Evolutionary conservation across 2,888 invertebrate species (phyloP).

Genomic region (Agrilus biguttatus): DNA sequence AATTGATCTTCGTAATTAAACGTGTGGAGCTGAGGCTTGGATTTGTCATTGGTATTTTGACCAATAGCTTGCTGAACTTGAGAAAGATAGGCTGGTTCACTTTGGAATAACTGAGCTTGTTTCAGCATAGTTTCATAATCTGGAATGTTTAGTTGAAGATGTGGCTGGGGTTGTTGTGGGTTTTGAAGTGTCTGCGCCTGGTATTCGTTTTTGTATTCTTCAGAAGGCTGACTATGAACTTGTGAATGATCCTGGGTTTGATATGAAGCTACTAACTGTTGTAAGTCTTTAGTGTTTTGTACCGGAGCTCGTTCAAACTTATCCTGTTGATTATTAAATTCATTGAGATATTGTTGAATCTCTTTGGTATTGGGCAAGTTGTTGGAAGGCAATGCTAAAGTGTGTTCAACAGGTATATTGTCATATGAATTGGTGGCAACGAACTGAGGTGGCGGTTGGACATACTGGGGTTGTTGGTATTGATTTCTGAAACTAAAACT

Average conservation of each 20-base stretch:
- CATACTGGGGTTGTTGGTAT: slow-evolving; percentile 15
- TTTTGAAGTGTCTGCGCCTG: slow-evolving; percentile 21
- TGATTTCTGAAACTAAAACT: slow-evolving; percentile 6
- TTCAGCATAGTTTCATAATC: slow-evolving; percentile 28
- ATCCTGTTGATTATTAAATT: too few relatives aligned
- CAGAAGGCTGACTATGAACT: too few relatives aligned
- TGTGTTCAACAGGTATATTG: too few relatives aligned
- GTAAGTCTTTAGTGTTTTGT: too few relatives aligned
- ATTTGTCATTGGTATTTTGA: slow-evolving; percentile 15
- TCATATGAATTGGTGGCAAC: too few relatives aligned
- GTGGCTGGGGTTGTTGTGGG: slow-evolving; percentile 24
- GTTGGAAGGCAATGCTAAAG: too few relatives aligned
- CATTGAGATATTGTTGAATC: too few relatives aligned
- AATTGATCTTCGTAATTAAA: slow-evolving; percentile 34
- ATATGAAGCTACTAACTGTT: too few relatives aligned
- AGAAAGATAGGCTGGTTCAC: slow-evolving; percentile 21
- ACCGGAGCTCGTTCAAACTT: too few relatives aligned
- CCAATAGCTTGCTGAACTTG: slow-evolving; percentile 32
- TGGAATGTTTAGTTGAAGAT: slow-evolving; percentile 26
- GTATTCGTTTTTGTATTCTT: too few relatives aligned
- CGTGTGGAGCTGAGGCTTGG: slow-evolving; percentile 29
- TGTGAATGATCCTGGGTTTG: too few relatives aligned
- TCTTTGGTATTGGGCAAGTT: too few relatives aligned
- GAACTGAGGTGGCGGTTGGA: slow-evolving; percentile 8
- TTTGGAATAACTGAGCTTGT: slow-evolving; percentile 18